Percentiles rank a stretch among this genome's conserved stretches.
Evolutionary conservation across 2,113 vertebrate genomes (phyloP).

Genomic region (Geothlypis trichas): DNA sequence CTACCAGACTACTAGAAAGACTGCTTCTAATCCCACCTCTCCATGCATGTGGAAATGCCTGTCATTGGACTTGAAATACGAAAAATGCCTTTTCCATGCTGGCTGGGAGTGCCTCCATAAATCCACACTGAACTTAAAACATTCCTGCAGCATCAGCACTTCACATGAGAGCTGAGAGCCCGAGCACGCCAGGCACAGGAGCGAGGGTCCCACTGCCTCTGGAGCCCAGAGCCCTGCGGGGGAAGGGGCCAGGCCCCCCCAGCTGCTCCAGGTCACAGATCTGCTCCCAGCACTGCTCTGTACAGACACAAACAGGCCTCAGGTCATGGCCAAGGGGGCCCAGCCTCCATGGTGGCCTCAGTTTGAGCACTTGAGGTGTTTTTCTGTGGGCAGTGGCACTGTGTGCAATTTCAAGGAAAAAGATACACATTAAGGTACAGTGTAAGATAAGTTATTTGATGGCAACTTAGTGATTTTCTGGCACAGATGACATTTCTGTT

Average conservation of each 20-base stretch:
- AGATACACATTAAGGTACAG: background rate
- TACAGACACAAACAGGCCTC: accelerated
- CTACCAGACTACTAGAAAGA: background rate
- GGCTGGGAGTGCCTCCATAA: background rate
- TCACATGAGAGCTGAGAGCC: accelerated
- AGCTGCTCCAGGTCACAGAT: accelerated
- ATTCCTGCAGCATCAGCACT: background rate
- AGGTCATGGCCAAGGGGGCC: accelerated
- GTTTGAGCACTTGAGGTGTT: background rate
- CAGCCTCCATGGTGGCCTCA: accelerated
- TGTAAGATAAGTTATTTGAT: background rate
- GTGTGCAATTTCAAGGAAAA: too few relatives aligned
- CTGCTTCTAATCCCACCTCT: background rate
- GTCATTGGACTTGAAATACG: background rate
- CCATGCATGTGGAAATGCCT: accelerated
- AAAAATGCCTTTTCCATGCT: background rate
- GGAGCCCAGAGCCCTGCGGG: accelerated
- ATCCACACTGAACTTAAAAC: accelerated
- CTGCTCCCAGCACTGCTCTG: accelerated
- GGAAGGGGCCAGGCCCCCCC: background rate
- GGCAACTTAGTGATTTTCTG: background rate
- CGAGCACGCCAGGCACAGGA: accelerated
- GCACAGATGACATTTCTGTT: background rate
- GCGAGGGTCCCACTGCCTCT: accelerated
- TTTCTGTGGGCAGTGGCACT: background rate